These are phyloP conservation scores for Kuschelorhynchus macadamiae DNA, from an alignment of 2,888 invertebrate species.

Conservation along the genomic window DNA sequence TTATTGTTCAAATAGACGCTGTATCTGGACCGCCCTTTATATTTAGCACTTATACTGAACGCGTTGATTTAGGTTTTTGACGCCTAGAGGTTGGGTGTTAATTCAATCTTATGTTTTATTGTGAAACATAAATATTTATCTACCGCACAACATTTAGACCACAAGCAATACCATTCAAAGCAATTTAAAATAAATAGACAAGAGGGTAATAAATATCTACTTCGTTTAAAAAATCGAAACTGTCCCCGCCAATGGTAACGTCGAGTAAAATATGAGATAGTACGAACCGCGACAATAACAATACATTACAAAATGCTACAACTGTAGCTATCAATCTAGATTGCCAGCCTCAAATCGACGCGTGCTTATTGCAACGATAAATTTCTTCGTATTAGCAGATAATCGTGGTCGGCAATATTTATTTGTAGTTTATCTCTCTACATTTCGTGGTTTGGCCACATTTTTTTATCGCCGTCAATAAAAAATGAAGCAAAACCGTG, in stretches of 20 bases:
- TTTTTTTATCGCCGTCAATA: conserved; percentile 26
- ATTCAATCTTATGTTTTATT: no score
- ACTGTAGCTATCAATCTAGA: conserved; percentile 47
- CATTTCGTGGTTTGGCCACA: conserved; percentile 24
- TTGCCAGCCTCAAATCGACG: conserved; percentile 47
- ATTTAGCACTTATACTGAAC: no score
- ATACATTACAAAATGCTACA: conserved; percentile 46
- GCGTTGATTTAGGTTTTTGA: no score
- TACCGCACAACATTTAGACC: no score
- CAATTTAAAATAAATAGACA: no score
- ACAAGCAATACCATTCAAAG: no score
- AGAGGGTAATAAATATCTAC: no score
- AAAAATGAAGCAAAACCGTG: conserved; percentile 18
- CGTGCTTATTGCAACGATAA: conserved; percentile 50
- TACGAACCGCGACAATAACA: conserved; percentile 39
- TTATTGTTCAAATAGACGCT: no score
- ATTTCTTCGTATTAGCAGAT: conserved; percentile 51
- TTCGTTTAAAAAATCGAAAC: no score
- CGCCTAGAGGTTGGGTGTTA: no score
- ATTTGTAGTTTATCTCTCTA: conserved; percentile 44
- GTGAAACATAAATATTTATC: no score
- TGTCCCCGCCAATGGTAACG: background rate
- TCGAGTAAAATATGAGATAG: conserved; percentile 32
- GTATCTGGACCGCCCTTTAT: no score
- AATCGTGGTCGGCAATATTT: conserved; percentile 45